phyloP scores from a whole-genome alignment of 2,113 vertebrate species.

The Plecotus auritus region DNA sequence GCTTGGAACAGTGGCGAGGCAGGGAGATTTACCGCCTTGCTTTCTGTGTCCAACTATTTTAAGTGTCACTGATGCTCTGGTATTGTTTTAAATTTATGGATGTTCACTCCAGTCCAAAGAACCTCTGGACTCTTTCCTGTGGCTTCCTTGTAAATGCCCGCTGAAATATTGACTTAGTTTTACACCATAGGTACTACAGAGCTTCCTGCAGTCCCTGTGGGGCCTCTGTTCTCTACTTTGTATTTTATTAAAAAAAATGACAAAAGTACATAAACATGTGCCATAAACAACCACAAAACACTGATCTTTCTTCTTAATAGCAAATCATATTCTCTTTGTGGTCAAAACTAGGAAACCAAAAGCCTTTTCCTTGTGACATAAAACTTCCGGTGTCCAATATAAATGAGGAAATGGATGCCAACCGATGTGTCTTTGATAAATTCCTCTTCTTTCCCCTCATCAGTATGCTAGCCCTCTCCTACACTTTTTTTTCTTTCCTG shows the following conservation, averaged over 20 bases:
- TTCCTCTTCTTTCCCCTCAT: background rate
- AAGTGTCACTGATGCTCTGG: slow-evolving; percentile 52
- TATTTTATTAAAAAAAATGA: slow-evolving; percentile 29
- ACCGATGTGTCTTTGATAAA: slow-evolving; percentile 16
- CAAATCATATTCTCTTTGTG: slow-evolving; percentile 34
- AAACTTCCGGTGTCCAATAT: slow-evolving; percentile 8
- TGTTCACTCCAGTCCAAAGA: slow-evolving; percentile 41
- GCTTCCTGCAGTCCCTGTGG: background rate
- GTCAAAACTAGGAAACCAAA: slow-evolving; percentile 46
- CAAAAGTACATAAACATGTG: background rate
- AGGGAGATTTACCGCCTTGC: slow-evolving; percentile 52
- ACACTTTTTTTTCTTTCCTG: background rate
- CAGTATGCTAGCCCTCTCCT: background rate
- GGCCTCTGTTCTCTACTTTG: background rate
- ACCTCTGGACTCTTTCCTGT: slow-evolving; percentile 22
- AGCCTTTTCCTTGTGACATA: slow-evolving; percentile 46
- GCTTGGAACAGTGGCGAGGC: slow-evolving; percentile 26
- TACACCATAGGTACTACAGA: background rate
- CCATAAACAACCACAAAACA: slow-evolving; percentile 1
- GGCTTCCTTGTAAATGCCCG: slow-evolving; percentile 52
- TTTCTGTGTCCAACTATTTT: slow-evolving; percentile 64
- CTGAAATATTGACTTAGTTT: slow-evolving; percentile 32
- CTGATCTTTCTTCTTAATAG: slow-evolving; percentile 47
- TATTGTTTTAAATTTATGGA: slow-evolving; percentile 65
- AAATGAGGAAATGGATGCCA: slow-evolving; percentile 57